Evolutionary conservation across 2,888 invertebrate species (phyloP).

Genomic region (Meiosimyza decipiens): DNA sequence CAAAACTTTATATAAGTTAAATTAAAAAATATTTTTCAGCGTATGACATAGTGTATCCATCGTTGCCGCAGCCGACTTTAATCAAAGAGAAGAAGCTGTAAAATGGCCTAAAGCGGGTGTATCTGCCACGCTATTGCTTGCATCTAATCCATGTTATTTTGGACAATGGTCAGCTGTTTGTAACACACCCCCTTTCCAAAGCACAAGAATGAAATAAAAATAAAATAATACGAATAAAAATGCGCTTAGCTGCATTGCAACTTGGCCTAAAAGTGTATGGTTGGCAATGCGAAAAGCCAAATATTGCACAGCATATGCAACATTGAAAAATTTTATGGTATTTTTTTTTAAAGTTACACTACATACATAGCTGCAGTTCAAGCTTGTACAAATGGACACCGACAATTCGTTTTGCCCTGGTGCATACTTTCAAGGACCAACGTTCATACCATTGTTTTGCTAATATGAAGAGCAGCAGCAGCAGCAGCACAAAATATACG

Average conservation of each 20-base stretch:
- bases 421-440: too few species aligned
- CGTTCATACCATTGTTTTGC: too few species aligned
- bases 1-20: too few species aligned
- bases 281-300: background rate
- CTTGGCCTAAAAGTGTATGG: background rate
- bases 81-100: conserved; percentile 45
- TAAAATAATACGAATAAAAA: background rate
- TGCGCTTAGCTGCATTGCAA: conserved; percentile 10
- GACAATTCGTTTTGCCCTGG: too few species aligned
- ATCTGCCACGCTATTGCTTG: background rate
- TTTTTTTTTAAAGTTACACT: too few species aligned
- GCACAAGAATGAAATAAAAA: conserved; percentile 11
- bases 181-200: background rate
- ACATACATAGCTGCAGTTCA: too few species aligned
- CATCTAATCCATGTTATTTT: conserved; percentile 18
- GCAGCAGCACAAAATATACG: too few species aligned
- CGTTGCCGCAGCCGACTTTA: conserved; percentile 36
- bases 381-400: too few species aligned
- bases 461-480: too few species aligned
- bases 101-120: conserved; percentile 41
- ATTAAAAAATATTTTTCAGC: too few species aligned
- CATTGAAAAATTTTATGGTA: too few species aligned
- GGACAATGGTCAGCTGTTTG: conserved; percentile 21
- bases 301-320: conserved; percentile 4
- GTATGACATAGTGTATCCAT: background rate